Evolutionary conservation across 2,888 invertebrate genomes (phyloP).

Genomic region (Pheosia tremula): DNA sequence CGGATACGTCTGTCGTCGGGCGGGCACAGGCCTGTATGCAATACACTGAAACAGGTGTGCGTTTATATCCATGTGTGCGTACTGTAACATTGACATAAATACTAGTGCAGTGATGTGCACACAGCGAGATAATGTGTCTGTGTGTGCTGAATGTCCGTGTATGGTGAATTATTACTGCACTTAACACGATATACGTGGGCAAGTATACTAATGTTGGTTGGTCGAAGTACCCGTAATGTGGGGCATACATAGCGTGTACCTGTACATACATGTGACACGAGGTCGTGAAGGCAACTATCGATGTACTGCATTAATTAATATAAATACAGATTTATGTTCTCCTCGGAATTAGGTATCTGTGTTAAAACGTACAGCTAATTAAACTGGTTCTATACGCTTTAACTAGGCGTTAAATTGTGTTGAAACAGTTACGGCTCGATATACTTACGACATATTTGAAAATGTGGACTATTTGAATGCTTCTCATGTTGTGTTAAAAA

Average conservation of each 20-base stretch:
- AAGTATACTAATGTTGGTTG: slow-evolving; percentile 57
- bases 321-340: slow-evolving; percentile 56
- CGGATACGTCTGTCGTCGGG: slow-evolving; percentile 79
- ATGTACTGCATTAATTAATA: slow-evolving; percentile 47
- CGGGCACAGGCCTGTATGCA: slow-evolving; percentile 62
- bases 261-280: slow-evolving; percentile 41
- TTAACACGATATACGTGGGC: slow-evolving; percentile 59
- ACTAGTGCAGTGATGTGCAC: slow-evolving; percentile 60
- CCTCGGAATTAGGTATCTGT: slow-evolving; percentile 24
- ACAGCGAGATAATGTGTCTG: slow-evolving; percentile 6
- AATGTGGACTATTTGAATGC: not conserved
- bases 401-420: slow-evolving; percentile 30
- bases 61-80: slow-evolving; percentile 52
- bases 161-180: slow-evolving; percentile 64
- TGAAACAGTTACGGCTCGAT: slow-evolving; percentile 27
- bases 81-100: slow-evolving; percentile 82
- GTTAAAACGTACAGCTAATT: slow-evolving; percentile 29
- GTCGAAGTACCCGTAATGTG: slow-evolving; percentile 63
- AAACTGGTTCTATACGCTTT: slow-evolving; percentile 17
- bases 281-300: slow-evolving; percentile 56
- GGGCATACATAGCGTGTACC: slow-evolving; percentile 68
- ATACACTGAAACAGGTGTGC: slow-evolving; percentile 66
- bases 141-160: slow-evolving; percentile 37
- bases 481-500: not conserved
- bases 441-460: slow-evolving; percentile 12